Base-by-base conservation (phyloP, 1,140 invertebrate species). In the Diorhabda sublineata region DNA sequence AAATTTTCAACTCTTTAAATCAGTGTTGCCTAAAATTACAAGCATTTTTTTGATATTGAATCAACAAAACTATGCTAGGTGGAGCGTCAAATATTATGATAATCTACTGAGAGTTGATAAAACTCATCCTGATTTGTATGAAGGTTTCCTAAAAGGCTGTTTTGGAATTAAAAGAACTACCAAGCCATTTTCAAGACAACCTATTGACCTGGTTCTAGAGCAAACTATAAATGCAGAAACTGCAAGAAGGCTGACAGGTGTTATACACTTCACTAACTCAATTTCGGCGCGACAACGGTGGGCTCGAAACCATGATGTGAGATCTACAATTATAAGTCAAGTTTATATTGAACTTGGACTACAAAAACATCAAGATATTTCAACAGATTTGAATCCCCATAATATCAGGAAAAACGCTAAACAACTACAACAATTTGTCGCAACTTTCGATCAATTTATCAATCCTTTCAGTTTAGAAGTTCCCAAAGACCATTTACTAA, bases 161-260 rank as follows among this genome's bases (percentile, higher is more conserved):
- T 71, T 56, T 7, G 26, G 8, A 56, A 8, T 47, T 42, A 7
- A 56, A 41, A 41, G 76, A 79, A 44, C 47, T 52, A 42, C 45
- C 64, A 63, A 67, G 8, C 45, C 64, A 58, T 47, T 8, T n/a
- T 58, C 45, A 52, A 67, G 63, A 63, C 68, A 68, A 9, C n/a
- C 42, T 26, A 67, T 47, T 47, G 2, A 56, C 45, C 63, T 77
- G n/a, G 70, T 70, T 9, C 42, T 78, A 0, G 75, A 79, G 59
- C 76, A 77, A 73, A 78, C 76, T 0, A 74, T 78, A 5, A 80
- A 78, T 64, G 76, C 75, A 45, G 78, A 80, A 72, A 77, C 74
- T 9, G 78, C 77, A 3, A 78, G 71, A 42, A 75, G 68, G 62
- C 44, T 79, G 3, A 76, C 72, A 60, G 75, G 75, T 56, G 66